These are phyloP conservation scores for Pammene aurita DNA, from an alignment of 2,888 invertebrate genomes.

Conservation along the genomic window DNA sequence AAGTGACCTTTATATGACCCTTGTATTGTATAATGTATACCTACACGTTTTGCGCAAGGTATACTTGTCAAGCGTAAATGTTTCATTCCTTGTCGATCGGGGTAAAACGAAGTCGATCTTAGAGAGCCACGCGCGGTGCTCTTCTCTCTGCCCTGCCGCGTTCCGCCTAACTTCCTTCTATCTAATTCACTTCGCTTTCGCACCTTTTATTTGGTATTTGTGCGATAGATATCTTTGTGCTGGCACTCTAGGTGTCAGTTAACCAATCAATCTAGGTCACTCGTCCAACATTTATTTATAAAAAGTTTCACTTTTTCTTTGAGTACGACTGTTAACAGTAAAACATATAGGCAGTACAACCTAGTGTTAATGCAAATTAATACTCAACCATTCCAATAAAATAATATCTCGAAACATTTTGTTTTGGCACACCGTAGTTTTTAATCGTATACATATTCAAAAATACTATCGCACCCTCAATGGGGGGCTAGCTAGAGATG, in stretches of 20 bases:
- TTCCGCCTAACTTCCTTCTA: constrained; percentile 44
- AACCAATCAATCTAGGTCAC: constrained; percentile 73
- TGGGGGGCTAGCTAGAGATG: background rate
- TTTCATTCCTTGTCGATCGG: background rate
- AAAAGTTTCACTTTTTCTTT: constrained; percentile 74
- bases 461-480: background rate
- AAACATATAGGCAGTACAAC: background rate
- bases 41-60: too few species aligned
- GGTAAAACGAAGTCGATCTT: background rate
- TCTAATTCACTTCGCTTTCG: constrained; percentile 64
- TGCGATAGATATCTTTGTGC: constrained; percentile 67
- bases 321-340: constrained; percentile 55
- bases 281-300: constrained; percentile 63
- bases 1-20: too few species aligned
- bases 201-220: constrained; percentile 67
- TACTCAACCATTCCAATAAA: background rate
- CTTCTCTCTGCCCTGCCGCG: constrained; percentile 22
- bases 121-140: constrained; percentile 1
- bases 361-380: background rate
- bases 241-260: constrained; percentile 53
- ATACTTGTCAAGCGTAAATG: too few species aligned
- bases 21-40: too few species aligned
- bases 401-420: too few species aligned
- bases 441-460: too few species aligned
- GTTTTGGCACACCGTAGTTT: too few species aligned